Evolutionary conservation across 92 coral and sea anemone genomes (phyloP).

Genomic region (Epizoanthus stellaris): DNA sequence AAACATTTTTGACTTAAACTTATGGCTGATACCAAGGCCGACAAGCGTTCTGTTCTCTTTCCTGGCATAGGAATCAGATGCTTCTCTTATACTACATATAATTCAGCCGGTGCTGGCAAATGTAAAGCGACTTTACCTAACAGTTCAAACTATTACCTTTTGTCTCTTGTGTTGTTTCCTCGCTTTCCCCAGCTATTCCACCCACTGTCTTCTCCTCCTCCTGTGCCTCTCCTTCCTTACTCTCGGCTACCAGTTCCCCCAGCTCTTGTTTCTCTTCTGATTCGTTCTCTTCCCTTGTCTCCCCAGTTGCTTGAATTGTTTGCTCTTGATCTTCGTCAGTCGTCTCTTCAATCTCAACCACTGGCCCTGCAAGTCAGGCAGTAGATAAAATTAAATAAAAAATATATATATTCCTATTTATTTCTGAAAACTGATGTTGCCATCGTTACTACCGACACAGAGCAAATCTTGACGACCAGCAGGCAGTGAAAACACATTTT

Average conservation of each 20-base stretch:
- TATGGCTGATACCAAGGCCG: too few relatives aligned
- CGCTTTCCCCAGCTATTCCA: slow-evolving; percentile 30
- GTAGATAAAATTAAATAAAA: neutral
- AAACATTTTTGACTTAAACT: too few relatives aligned
- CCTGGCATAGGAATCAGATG: too few relatives aligned
- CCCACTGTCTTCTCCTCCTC: slow-evolving; percentile 32
- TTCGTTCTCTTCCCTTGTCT: slow-evolving; percentile 20
- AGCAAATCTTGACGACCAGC: too few relatives aligned
- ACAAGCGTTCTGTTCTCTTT: too few relatives aligned
- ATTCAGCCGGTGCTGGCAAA: too few relatives aligned
- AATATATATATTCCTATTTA: too few relatives aligned
- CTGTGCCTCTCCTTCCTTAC: neutral
- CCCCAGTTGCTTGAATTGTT: slow-evolving; percentile 19
- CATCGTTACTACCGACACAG: too few relatives aligned
- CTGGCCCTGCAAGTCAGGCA: slow-evolving; percentile 80
- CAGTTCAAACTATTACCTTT: neutral
- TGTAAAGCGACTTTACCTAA: too few relatives aligned
- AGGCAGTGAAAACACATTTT: too few relatives aligned
- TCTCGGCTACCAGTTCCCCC: neutral
- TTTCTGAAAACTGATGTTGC: too few relatives aligned
- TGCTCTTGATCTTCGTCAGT: slow-evolving; percentile 58
- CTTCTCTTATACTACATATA: too few relatives aligned
- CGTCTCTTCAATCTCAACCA: slow-evolving; percentile 88
- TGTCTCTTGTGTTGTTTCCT: neutral
- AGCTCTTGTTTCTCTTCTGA: slow-evolving; percentile 13